These are phyloP conservation scores for Sylvilagus bachmani DNA, from an alignment of 2,113 vertebrate genomes.

Conservation along the genomic window DNA sequence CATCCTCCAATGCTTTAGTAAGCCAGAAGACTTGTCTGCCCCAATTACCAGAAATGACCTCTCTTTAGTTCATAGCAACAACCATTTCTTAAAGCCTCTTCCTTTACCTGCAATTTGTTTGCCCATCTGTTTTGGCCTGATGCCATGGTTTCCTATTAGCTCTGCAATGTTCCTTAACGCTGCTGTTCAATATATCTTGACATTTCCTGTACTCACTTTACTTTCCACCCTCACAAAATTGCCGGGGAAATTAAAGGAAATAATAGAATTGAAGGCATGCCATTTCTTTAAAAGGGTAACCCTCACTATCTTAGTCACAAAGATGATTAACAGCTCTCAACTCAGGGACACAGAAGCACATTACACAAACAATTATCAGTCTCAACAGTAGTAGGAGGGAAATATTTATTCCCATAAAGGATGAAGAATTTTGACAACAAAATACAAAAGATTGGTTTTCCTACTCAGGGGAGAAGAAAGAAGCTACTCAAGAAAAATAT, in stretches of 20 bases:
- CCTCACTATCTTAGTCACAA: neutral
- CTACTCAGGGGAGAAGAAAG: neutral
- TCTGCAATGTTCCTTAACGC: neutral
- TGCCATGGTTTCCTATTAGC: neutral
- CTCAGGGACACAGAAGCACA: neutral
- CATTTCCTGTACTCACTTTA: slow-evolving; percentile 23
- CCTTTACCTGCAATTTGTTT: neutral
- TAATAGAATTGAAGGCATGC: neutral
- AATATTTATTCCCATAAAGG: neutral
- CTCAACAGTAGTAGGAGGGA: neutral
- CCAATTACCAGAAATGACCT: neutral
- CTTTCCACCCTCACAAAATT: neutral
- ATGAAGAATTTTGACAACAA: neutral
- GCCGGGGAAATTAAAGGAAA: neutral
- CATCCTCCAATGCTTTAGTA: neutral
- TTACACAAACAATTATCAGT: neutral
- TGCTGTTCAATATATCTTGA: neutral
- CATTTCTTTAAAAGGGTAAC: neutral
- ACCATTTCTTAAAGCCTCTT: neutral
- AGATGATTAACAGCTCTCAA: neutral
- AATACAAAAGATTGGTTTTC: neutral
- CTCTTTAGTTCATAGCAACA: neutral
- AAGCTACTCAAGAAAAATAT: neutral
- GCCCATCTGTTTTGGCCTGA: neutral
- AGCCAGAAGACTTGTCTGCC: neutral